Evolutionary conservation across 2,797 vertebrate species (phyloP), one percentile per base, ranked within the genome.

Genomic region (Anguilla anguilla): DNA sequence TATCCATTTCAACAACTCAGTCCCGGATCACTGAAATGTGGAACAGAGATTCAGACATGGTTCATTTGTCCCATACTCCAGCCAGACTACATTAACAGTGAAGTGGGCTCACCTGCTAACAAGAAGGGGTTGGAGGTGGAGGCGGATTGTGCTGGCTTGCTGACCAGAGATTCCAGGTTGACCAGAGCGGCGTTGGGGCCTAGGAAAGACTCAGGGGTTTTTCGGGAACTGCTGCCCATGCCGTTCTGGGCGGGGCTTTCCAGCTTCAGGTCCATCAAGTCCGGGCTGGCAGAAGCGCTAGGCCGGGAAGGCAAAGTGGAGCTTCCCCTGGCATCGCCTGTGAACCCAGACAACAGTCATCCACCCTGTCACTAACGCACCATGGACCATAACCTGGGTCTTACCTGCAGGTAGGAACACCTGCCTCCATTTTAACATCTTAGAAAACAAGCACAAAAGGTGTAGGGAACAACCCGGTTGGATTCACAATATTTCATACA

Each of bases 131-230:
- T 99, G 90, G 97, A 94, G 3, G 94, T 93, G 25, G 97, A 96
- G 3, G 97, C 92, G 0, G 97, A 96, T 11, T 97, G 97, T 0
- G 95, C 91, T 0, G 98, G 98, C 91, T 97, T 97, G 87, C 97
- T 96, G 89, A 99, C 96, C 93, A 99, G 94, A 0, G 98, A 99
- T 90, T 99, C 98, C 95, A 99, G 95, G 92, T 99, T 99, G 89
- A 99, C 98, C 93, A 99, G 93, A 53, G 98, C 97, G 0, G 98
- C 98, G 0, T 99, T 99, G 92, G 99, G 97, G 87, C 99, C 99
- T 94, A 99, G 93, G 94, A 99, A 99, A 84, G 99, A 99, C 93
- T 99, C 98, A 0, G 99, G 99, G 74, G 98, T 99, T 96, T 98
- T 99, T 88, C 98, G 96, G 28, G 91, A 94, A 25, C 17, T 51